phyloP scores from a whole-genome alignment of 2,888 invertebrate genomes.

The Tinea trinotella region DNA sequence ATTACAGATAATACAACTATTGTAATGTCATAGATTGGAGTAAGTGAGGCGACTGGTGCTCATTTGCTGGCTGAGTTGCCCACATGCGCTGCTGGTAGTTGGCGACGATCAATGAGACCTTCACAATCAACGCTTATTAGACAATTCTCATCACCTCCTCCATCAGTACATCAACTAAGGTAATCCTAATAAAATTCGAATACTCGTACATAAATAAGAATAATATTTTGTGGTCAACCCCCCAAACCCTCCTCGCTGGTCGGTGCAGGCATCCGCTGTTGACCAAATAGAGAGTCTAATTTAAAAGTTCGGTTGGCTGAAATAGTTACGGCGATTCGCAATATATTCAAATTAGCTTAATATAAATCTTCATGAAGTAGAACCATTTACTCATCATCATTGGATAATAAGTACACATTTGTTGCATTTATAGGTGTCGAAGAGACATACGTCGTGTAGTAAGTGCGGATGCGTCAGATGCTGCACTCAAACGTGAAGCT shows the following conservation, averaged over 20 bases:
- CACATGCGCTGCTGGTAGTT: constrained; percentile 51
- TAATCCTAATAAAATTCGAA: too few species aligned
- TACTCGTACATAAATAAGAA: too few species aligned
- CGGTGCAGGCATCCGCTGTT: too few species aligned
- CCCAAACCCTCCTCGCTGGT: too few species aligned
- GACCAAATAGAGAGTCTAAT: too few species aligned
- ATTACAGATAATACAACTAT: too few species aligned
- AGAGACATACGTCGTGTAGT: constrained; percentile 54
- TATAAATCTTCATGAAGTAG: too few species aligned
- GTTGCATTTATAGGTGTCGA: constrained; percentile 35
- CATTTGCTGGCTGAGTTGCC: constrained; percentile 55
- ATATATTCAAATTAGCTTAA: too few species aligned
- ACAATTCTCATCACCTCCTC: constrained; percentile 55
- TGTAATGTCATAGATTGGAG: constrained; percentile 35
- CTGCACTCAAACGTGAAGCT: constrained; percentile 43
- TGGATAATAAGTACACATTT: background rate
- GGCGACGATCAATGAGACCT: constrained; percentile 39
- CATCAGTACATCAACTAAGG: constrained; percentile 5
- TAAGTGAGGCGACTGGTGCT: constrained; percentile 52
- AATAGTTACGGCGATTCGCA: too few species aligned
- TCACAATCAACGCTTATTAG: constrained; percentile 39
- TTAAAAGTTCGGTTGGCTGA: too few species aligned
- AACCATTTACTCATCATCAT: too few species aligned
- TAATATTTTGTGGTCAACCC: too few species aligned
- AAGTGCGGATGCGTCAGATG: constrained; percentile 52